Percentiles rank a stretch among this genome's conserved stretches.
phyloP scores from a whole-genome alignment of 2,888 invertebrate species.

The Pollenia amentaria region DNA sequence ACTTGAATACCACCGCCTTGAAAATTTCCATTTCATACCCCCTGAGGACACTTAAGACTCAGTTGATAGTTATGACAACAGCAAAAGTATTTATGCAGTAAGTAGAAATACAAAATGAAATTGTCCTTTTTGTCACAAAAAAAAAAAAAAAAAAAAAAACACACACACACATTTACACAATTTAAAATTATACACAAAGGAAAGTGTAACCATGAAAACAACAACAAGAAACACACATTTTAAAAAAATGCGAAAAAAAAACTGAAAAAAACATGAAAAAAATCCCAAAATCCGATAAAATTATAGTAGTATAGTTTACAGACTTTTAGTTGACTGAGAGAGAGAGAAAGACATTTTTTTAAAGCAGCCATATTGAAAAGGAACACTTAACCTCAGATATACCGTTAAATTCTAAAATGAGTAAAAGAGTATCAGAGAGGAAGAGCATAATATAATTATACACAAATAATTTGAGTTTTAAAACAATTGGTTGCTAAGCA shows the following conservation, averaged over 20 bases:
- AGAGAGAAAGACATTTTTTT: slow-evolving; percentile 34
- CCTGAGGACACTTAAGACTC: slow-evolving; percentile 83
- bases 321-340: slow-evolving; percentile 62
- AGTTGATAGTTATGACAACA: slow-evolving; percentile 73
- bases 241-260: slow-evolving; percentile 72
- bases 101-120: slow-evolving; percentile 63
- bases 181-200: slow-evolving; percentile 81
- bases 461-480: background rate
- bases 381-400: slow-evolving; percentile 43
- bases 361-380: slow-evolving; percentile 77
- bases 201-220: slow-evolving; percentile 70
- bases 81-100: slow-evolving; percentile 49
- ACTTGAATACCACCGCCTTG: slow-evolving; percentile 67
- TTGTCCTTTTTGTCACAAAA: slow-evolving; percentile 53
- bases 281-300: slow-evolving; percentile 71
- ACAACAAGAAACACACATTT: slow-evolving; percentile 29
- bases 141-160: background rate
- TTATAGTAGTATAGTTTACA: slow-evolving; percentile 58
- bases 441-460: background rate
- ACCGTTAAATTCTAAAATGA: slow-evolving; percentile 50
- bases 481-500: slow-evolving; percentile 40
- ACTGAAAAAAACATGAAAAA: slow-evolving; percentile 76
- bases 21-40: slow-evolving; percentile 75
- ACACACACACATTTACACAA: slow-evolving; percentile 40
- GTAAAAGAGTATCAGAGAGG: slow-evolving; percentile 33